These are phyloP conservation scores for Mesaphorura yosii DNA, from an alignment of 1,140 invertebrate genomes.

Conservation along the genomic window DNA sequence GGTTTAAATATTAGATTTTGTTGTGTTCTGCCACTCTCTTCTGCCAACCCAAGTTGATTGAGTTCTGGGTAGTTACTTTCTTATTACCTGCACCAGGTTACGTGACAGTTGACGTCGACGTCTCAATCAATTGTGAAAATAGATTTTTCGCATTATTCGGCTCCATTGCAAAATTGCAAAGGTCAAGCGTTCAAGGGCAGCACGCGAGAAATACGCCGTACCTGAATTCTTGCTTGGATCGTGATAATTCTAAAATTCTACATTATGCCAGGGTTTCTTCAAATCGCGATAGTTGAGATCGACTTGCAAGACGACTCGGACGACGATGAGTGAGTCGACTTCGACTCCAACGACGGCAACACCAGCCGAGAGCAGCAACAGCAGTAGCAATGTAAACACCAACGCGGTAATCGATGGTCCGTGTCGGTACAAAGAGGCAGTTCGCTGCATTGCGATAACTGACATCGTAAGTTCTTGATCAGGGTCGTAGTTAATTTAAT, in stretches of 20 bases:
- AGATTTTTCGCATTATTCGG: no score
- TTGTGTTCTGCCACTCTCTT: no score
- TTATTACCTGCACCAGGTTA: no score
- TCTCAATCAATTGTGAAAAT: no score
- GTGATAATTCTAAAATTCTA: background rate
- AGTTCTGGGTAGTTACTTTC: background rate
- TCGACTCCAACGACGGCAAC: background rate
- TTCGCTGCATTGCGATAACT: slow-evolving; percentile 1
- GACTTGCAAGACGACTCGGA: background rate
- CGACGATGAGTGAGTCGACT: background rate
- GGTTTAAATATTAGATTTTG: no score
- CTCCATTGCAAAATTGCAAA: background rate
- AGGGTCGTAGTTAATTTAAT: background rate
- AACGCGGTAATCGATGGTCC: background rate
- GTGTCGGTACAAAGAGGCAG: background rate
- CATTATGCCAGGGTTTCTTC: background rate
- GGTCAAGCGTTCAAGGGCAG: background rate
- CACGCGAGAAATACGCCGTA: background rate
- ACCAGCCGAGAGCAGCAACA: background rate
- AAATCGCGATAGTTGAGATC: background rate
- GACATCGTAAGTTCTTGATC: background rate
- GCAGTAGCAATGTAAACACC: no score
- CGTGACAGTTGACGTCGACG: no score
- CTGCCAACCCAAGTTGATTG: background rate
- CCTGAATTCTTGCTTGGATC: background rate